These are phyloP conservation scores for Sebastes steindachneri DNA, from an alignment of 2,797 vertebrate species.

Conservation along the genomic window DNA sequence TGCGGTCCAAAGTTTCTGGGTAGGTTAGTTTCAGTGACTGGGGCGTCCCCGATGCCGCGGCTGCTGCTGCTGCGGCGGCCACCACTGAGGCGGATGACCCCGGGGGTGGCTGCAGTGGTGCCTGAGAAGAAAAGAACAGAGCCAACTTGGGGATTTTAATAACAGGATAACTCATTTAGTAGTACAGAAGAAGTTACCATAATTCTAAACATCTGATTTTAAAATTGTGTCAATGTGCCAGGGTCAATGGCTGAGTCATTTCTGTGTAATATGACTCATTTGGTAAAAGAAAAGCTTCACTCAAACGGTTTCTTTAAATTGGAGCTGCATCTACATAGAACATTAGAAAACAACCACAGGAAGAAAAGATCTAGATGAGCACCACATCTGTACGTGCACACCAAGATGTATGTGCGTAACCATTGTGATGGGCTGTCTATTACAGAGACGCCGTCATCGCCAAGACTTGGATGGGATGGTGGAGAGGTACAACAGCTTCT, in stretches of 20 bases:
- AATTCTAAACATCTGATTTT: not conserved
- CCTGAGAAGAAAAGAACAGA: constrained; percentile 70
- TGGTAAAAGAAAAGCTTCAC: not conserved
- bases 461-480: constrained; percentile 1
- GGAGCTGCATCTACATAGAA: not conserved
- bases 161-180: not conserved
- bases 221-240: not conserved
- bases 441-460: constrained; percentile 7
- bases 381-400: not conserved
- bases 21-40: constrained; percentile 94
- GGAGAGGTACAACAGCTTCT: constrained; percentile 35
- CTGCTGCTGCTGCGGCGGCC: constrained; percentile 81
- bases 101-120: constrained; percentile 87
- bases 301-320: not conserved
- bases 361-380: not conserved
- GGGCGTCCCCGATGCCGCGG: constrained; percentile 84
- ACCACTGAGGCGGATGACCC: constrained; percentile 85
- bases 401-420: not conserved
- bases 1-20: constrained; percentile 92
- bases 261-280: not conserved
- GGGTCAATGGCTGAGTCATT: not conserved
- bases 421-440: not conserved
- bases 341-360: not conserved
- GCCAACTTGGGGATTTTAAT: not conserved
- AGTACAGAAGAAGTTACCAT: not conserved